Evolutionary conservation across 92 coral and sea anemone genomes (phyloP), one percentile per base, ranked within the genome.

Genomic region (Parazoanthus darwini): DNA sequence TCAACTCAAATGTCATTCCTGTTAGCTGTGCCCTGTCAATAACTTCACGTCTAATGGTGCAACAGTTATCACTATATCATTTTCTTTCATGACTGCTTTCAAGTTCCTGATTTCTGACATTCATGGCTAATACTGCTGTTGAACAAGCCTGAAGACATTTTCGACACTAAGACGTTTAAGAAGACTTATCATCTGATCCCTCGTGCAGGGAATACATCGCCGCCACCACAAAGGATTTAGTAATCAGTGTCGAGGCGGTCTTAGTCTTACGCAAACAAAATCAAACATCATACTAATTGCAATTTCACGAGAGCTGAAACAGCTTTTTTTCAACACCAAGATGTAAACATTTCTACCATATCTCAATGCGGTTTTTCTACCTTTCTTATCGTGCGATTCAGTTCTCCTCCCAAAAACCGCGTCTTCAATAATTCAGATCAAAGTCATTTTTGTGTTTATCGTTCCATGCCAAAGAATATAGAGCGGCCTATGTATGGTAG

Each of bases 31-130:
- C 26, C 87, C 75, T 84, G 87, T 84, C 87, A 84, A 71, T 84
- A 84, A 71, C 56, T 84, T 71, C 75, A 71, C 78, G 54, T 86
- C 85, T 89, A 92, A 86, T 89, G 80, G 92, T 73, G 18, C 78
- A 81, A 79, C 94, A 92, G 92, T 92, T 92, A 93, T 91, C 95
- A 82, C 91, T 88, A 81, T 86, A 87, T 88, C 93, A 75, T 82
- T 88, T 86, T 71, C 82, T 78, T 87, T 88, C 86, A 67, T 80
- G 92, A 91, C 85, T 80, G 81, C 89, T 74, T 87, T 88, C 87
- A 85, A 82, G 74, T 81, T 91, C 92, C 90, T 88, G 86, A 67
- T 86, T 88, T 90, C 66, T 89, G 89, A 86, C 94, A 81, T 78
- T 73, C 42, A 71, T 70, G 58, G 87, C 78, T 84, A 70, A 84